A percentile compares a stretch with the other conserved stretches of the same genome.
Evolutionary conservation across 2,888 invertebrate species (phyloP).

Genomic region (Nowickia ferox): DNA sequence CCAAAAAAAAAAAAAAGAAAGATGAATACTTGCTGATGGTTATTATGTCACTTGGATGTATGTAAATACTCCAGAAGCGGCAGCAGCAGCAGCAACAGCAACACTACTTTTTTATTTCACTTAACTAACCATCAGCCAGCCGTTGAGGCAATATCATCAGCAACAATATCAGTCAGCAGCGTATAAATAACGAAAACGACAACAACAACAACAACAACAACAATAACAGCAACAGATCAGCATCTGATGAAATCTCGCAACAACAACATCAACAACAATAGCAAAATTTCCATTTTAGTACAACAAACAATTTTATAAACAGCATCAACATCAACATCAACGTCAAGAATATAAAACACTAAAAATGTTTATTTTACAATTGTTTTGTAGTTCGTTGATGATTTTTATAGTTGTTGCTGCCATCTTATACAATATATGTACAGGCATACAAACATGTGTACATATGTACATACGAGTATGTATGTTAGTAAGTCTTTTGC

Average conservation of each 20-base stretch:
- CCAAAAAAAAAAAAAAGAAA: slow-evolving; percentile 23
- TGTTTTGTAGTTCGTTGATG: slow-evolving; percentile 58
- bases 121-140: slow-evolving; percentile 66
- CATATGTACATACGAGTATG: background rate
- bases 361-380: slow-evolving; percentile 68
- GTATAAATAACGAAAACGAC: slow-evolving; percentile 44
- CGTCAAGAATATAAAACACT: slow-evolving; percentile 76
- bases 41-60: slow-evolving; percentile 68
- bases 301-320: slow-evolving; percentile 67
- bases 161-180: slow-evolving; percentile 58
- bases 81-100: slow-evolving; percentile 44
- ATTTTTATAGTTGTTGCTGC: slow-evolving; percentile 24
- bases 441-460: background rate
- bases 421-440: slow-evolving; percentile 42
- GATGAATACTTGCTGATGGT: slow-evolving; percentile 60
- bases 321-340: slow-evolving; percentile 61
- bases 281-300: slow-evolving; percentile 70
- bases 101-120: slow-evolving; percentile 59
- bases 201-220: slow-evolving; percentile 31
- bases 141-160: slow-evolving; percentile 48
- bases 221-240: slow-evolving; percentile 45
- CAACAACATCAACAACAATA: slow-evolving; percentile 48
- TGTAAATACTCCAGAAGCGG: slow-evolving; percentile 28
- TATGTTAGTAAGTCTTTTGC: background rate
- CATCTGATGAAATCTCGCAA: slow-evolving; percentile 69